A percentile compares a stretch with the other conserved stretches of the same genome.
These are phyloP conservation scores for Bombylius discolor DNA, from an alignment of 2,888 invertebrate genomes.

Conservation along the genomic window DNA sequence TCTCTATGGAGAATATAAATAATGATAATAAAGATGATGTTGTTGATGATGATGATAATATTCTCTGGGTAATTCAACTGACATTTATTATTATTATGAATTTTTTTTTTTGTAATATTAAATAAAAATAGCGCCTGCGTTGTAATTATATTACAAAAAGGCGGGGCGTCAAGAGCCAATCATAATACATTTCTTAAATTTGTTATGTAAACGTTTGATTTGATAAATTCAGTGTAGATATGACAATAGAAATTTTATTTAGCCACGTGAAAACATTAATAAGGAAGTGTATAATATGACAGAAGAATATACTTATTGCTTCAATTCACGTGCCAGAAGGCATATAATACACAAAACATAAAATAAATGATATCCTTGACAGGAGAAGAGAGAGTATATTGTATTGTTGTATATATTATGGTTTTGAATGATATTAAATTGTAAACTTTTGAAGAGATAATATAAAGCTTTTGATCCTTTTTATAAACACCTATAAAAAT, in stretches of 20 bases:
- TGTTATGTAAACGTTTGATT: conserved; percentile 14
- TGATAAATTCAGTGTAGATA: conserved; percentile 13
- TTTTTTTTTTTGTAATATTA: neutral
- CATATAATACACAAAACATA: too few species aligned
- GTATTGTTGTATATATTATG: too few species aligned
- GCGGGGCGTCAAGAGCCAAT: conserved; percentile 21
- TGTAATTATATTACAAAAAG: conserved; percentile 29
- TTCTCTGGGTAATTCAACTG: too few species aligned
- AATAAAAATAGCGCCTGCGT: conserved; percentile 29
- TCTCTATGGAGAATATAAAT: neutral
- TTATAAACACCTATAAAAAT: too few species aligned
- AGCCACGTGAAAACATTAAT: conserved; percentile 15
- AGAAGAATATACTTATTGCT: neutral
- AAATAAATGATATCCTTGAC: too few species aligned
- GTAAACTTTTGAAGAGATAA: too few species aligned
- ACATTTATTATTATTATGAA: neutral
- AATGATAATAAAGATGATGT: too few species aligned
- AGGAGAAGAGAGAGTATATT: too few species aligned
- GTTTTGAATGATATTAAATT: too few species aligned
- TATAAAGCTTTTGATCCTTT: too few species aligned
- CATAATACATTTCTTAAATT: conserved; percentile 17
- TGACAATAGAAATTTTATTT: conserved; percentile 18
- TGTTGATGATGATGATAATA: too few species aligned
- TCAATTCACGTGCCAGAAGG: neutral
- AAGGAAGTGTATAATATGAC: neutral